Evolutionary conservation across 2,113 vertebrate species (phyloP).

Genomic region (Thunnus thynnus): DNA sequence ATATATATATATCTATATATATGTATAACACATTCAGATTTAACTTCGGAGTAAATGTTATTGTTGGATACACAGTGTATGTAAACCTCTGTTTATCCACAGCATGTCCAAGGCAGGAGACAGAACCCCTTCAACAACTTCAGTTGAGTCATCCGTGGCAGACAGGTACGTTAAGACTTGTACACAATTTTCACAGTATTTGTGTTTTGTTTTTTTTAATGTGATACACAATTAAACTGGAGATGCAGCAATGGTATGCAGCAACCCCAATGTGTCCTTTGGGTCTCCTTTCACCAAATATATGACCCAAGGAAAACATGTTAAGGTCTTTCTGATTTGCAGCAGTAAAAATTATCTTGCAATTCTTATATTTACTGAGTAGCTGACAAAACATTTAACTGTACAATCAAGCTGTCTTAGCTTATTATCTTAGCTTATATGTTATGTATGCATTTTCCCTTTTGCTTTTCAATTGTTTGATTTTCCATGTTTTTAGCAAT

Average conservation of each 20-base stretch:
- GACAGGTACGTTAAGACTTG: constrained; percentile 50
- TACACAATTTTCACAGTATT: not conserved
- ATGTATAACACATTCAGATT: not conserved
- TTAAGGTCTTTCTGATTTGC: too few relatives aligned
- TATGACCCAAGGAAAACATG: too few relatives aligned
- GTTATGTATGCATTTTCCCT: not conserved
- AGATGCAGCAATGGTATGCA: not conserved
- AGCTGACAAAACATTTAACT: not conserved
- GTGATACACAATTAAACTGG: not conserved
- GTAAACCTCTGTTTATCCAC: not conserved
- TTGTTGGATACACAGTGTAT: not conserved
- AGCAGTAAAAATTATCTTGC: too few relatives aligned
- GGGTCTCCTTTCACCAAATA: too few relatives aligned
- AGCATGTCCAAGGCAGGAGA: constrained; percentile 74
- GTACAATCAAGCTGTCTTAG: not conserved
- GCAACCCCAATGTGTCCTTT: too few relatives aligned
- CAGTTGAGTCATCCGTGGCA: constrained; percentile 48
- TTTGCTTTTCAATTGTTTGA: not conserved
- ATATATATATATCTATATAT: not conserved
- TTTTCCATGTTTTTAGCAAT: constrained; percentile 44
- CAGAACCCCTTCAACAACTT: constrained; percentile 56
- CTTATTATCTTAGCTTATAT: not conserved
- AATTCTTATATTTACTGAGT: too few relatives aligned
- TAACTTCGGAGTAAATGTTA: not conserved
- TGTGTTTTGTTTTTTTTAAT: not conserved